Conservation (phyloP, 2,888 invertebrate species). For the Brachylomia viminalis region DNA sequence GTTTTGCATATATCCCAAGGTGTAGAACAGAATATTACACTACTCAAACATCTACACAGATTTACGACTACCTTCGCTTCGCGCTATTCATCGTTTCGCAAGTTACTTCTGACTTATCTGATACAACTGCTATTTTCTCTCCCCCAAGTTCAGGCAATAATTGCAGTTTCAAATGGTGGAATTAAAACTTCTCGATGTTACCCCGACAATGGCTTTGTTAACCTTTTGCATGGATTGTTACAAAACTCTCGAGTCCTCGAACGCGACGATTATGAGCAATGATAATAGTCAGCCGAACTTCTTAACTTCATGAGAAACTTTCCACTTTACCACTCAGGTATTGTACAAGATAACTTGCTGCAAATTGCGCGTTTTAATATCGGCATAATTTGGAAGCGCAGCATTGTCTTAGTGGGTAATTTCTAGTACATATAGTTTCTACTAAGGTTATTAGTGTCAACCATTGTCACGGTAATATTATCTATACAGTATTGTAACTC, state of each 20-base stretch:
- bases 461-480: no score
- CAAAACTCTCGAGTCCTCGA: constrained; percentile 66
- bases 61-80: constrained; percentile 31
- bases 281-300: constrained; percentile 71
- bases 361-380: constrained; percentile 56
- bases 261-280: constrained; percentile 74
- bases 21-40: constrained; percentile 29
- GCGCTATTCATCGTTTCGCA: constrained; percentile 19
- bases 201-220: constrained; percentile 71
- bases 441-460: background rate
- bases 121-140: constrained; percentile 42
- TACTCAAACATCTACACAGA: constrained; percentile 26
- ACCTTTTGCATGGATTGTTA: constrained; percentile 70
- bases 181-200: constrained; percentile 74
- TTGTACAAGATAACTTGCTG: constrained; percentile 60
- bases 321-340: constrained; percentile 66
- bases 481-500: no score
- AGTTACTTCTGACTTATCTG: constrained; percentile 31
- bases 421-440: background rate
- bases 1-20: constrained; percentile 33
- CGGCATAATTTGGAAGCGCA: constrained; percentile 2
- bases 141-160: constrained; percentile 54
- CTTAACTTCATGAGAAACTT: constrained; percentile 63
- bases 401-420: background rate
- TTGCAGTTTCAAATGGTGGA: constrained; percentile 63